Percentiles rank a stretch among this genome's conserved stretches.
Evolutionary conservation across 2,797 vertebrate genomes (phyloP).

Genomic region (Smutsia temminckii): DNA sequence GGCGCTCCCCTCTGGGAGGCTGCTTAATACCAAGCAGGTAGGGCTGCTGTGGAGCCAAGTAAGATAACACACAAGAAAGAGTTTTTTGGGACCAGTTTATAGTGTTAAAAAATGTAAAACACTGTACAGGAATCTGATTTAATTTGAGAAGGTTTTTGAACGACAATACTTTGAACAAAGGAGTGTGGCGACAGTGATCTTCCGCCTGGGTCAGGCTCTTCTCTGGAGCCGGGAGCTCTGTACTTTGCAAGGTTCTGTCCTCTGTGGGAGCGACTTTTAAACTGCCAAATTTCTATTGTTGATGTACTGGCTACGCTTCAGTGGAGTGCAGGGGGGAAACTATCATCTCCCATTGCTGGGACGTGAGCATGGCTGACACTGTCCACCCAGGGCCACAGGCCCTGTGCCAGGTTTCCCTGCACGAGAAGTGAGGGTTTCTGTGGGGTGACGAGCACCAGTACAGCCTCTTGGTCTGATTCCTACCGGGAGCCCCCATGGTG

Average conservation of each 20-base stretch:
- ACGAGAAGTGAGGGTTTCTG: not conserved
- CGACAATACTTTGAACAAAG: not conserved
- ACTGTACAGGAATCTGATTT: not conserved
- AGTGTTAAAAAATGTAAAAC: not conserved
- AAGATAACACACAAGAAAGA: not conserved
- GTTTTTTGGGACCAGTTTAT: not conserved
- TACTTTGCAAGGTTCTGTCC: not conserved
- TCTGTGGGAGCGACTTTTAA: not conserved
- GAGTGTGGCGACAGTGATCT: not conserved
- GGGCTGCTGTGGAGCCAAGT: not conserved
- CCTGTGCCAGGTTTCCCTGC: not conserved
- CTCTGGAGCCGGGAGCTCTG: not conserved
- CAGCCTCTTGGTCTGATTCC: not conserved
- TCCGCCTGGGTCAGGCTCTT: not conserved
- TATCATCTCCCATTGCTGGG: not conserved
- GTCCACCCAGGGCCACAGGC: too few relatives aligned
- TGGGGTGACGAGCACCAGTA: not conserved
- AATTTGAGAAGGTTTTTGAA: not conserved
- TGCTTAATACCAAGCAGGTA: not conserved
- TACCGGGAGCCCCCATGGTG: fast-evolving
- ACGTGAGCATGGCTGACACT: not conserved
- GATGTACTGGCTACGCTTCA: not conserved
- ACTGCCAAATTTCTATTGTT: not conserved
- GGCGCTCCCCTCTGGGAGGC: not conserved
- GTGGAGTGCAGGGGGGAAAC: not conserved